Conservation (phyloP, 1,140 invertebrate species). For the Zaprionus inermis region DNA sequence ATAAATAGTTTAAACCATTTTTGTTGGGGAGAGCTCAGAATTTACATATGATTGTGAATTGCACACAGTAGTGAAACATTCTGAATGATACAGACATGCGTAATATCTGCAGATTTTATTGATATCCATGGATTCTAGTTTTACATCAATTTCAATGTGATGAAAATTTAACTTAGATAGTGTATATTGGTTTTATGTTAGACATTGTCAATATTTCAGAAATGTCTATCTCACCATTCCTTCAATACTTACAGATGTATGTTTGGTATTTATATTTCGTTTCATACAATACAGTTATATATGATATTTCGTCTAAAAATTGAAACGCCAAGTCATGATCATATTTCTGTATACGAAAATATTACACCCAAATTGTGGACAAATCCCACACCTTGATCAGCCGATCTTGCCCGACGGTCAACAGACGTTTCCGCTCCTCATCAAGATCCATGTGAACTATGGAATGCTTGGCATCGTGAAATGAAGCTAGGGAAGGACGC, state of each 20-base stretch:
- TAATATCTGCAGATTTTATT: constrained; percentile 39
- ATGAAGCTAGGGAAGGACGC: constrained; percentile 94
- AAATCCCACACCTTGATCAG: constrained; percentile 94
- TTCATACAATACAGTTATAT: constrained; percentile 43
- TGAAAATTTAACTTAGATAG: constrained; percentile 34
- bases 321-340: constrained; percentile 26
- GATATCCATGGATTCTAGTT: constrained; percentile 42
- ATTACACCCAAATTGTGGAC: constrained; percentile 80
- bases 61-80: constrained; percentile 2
- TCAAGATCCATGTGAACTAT: constrained; percentile 95
- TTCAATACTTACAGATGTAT: constrained; percentile 47
- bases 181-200: constrained; percentile 23
- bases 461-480: constrained; percentile 97
- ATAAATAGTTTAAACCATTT: constrained; percentile 3
- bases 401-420: constrained; percentile 97
- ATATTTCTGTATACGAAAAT: constrained; percentile 10
- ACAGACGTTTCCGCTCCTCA: constrained; percentile 91
- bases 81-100: constrained; percentile 20
- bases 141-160: constrained; percentile 48
- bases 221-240: constrained; percentile 13
- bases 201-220: constrained; percentile 39
- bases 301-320: constrained; percentile 20
- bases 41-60: constrained; percentile 16
- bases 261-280: constrained; percentile 43
- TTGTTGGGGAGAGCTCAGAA: constrained; percentile 16